phyloP scores from a whole-genome alignment of 2,113 vertebrate species.

The Gorsachius goisagi region DNA sequence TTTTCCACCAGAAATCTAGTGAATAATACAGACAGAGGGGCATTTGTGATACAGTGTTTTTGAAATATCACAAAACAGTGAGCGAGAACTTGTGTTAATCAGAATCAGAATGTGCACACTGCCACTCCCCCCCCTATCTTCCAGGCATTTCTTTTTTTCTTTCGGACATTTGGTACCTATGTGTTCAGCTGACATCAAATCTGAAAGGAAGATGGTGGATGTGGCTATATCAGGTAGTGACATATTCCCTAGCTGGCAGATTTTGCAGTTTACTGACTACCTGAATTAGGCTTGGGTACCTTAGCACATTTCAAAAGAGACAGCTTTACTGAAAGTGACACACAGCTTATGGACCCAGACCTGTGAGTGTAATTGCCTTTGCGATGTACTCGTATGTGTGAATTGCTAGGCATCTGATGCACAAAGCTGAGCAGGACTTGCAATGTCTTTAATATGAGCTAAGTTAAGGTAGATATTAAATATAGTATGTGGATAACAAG shows the following conservation, averaged over 20 bases:
- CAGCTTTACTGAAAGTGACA: slow-evolving; percentile 35
- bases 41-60: neutral
- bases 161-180: neutral
- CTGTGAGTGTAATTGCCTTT: slow-evolving; percentile 40
- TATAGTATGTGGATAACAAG: neutral
- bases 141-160: neutral
- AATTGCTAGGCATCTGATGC: neutral
- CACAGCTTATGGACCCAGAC: slow-evolving; percentile 17
- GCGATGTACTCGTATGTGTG: neutral
- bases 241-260: slow-evolving; percentile 16
- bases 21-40: neutral
- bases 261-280: slow-evolving; percentile 34
- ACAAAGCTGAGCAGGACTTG: neutral
- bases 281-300: slow-evolving; percentile 42
- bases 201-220: neutral
- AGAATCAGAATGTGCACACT: neutral
- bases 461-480: neutral
- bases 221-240: neutral
- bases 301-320: slow-evolving; percentile 28
- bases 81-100: neutral
- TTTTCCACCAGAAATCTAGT: neutral
- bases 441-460: neutral
- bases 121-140: rapidly evolving
- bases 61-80: neutral
- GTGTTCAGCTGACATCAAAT: neutral